Conservation (phyloP, 2,113 vertebrate genomes). For the Nothobranchius kuhntae region DNA sequence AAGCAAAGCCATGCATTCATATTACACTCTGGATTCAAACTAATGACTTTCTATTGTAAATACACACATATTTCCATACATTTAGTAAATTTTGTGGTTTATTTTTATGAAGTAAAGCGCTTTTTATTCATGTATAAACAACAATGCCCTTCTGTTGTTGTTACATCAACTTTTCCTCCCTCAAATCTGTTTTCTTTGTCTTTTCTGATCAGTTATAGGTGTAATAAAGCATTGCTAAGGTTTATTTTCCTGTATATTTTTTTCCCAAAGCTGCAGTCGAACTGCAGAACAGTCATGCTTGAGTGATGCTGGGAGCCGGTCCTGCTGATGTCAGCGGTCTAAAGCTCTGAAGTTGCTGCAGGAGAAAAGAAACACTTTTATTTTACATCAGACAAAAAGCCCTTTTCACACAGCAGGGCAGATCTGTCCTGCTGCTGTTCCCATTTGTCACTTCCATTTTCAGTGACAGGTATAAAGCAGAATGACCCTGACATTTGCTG, state of each 20-base stretch:
- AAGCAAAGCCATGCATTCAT: not conserved
- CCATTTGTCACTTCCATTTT: not conserved
- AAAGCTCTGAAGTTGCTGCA: constrained; percentile 46
- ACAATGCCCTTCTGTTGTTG: not conserved
- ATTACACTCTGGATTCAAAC: not conserved
- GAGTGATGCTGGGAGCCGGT: constrained; percentile 46
- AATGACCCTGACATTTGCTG: not conserved
- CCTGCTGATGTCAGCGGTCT: constrained; percentile 65
- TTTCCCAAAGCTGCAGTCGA: constrained; percentile 52
- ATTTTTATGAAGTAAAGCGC: constrained; percentile 10
- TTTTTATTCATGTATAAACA: constrained; percentile 12
- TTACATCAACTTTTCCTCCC: not conserved
- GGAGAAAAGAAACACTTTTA: constrained; percentile 21
- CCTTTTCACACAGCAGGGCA: not conserved
- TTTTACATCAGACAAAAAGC: constrained; percentile 6
- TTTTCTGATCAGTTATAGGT: not conserved
- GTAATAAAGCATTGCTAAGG: not conserved
- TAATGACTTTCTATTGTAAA: not conserved
- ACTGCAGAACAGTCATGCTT: constrained; percentile 68
- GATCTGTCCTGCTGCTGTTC: not conserved
- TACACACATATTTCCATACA: not conserved
- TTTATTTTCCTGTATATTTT: constrained; percentile 25
- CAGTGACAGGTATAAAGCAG: not conserved
- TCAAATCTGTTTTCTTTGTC: not conserved
- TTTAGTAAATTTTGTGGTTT: constrained; percentile 8